A percentile compares a stretch with the other conserved stretches of the same genome.
phyloP scores from a whole-genome alignment of 2,797 vertebrate genomes.

The Anisognathus igniventris region DNA sequence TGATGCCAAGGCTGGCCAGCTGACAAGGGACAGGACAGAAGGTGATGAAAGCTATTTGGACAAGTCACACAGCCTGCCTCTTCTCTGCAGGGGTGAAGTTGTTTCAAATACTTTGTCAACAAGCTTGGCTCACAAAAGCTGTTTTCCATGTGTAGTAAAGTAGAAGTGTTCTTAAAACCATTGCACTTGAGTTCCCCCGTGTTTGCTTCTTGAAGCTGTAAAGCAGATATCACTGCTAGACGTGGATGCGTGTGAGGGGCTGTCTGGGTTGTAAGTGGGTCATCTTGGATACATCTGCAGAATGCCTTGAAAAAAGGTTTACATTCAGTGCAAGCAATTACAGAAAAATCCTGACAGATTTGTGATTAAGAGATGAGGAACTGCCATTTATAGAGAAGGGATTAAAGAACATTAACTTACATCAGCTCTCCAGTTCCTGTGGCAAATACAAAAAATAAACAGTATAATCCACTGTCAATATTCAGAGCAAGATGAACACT shows the following conservation, averaged over 20 bases:
- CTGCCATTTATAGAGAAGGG: background rate
- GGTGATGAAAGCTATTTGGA: background rate
- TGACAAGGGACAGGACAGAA: background rate
- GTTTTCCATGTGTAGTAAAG: background rate
- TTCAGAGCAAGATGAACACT: background rate
- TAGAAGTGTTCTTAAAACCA: background rate
- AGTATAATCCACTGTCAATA: background rate
- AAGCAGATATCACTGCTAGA: background rate
- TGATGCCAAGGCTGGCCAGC: background rate
- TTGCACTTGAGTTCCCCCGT: background rate
- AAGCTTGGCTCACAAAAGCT: background rate
- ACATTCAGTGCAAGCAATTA: background rate
- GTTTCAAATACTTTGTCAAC: background rate
- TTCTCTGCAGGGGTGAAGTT: background rate
- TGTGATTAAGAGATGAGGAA: background rate
- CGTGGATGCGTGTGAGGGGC: background rate
- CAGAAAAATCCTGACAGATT: background rate
- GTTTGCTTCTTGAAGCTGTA: background rate
- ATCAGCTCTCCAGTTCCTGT: background rate
- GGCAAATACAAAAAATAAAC: background rate
- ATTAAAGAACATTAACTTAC: background rate
- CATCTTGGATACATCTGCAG: background rate
- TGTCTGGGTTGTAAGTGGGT: background rate
- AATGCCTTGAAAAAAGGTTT: background rate
- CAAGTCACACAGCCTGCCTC: background rate